Percentiles rank a stretch among this genome's conserved stretches.
phyloP scores from a whole-genome alignment of 2,888 invertebrate species.

The Limenitis arthemis region DNA sequence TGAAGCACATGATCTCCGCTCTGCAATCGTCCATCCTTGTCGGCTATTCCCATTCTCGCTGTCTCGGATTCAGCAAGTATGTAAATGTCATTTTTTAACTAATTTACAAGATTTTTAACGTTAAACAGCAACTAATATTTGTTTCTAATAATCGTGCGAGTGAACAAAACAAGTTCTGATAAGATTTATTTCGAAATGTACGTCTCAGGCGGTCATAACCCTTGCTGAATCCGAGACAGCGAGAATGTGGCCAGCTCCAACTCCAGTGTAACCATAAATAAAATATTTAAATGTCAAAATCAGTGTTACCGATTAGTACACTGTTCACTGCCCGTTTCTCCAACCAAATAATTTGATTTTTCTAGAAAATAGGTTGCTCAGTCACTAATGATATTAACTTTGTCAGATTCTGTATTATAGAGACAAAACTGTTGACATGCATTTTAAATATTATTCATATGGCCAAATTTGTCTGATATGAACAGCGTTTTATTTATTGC shows the following conservation, averaged over 20 bases:
- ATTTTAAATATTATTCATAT: too few species aligned
- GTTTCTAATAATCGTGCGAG: slow-evolving; percentile 30
- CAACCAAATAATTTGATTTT: too few species aligned
- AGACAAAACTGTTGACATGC: too few species aligned
- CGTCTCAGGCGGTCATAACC: slow-evolving; percentile 32
- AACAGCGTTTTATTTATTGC: too few species aligned
- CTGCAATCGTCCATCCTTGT: slow-evolving; percentile 94
- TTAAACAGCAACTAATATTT: slow-evolving; percentile 31
- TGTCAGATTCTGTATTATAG: too few species aligned
- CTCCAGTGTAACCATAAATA: slow-evolving; percentile 44
- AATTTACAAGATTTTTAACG: slow-evolving; percentile 43
- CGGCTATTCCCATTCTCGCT: slow-evolving; percentile 86
- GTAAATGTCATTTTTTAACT: slow-evolving; percentile 68
- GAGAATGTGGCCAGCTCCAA: slow-evolving; percentile 62
- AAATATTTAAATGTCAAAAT: slow-evolving; percentile 30
- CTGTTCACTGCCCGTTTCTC: neutral
- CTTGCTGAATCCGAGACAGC: slow-evolving; percentile 68
- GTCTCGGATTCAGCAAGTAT: slow-evolving; percentile 69
- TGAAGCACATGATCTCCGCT: slow-evolving; percentile 99
- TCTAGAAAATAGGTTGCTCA: too few species aligned
- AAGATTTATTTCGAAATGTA: slow-evolving; percentile 36
- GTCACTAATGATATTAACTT: too few species aligned
- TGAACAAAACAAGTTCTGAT: slow-evolving; percentile 28
- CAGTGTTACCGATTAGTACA: neutral
- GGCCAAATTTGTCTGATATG: too few species aligned